Evolutionary conservation across 2,888 invertebrate genomes (phyloP).

Genomic region (Lithophane leautieri): DNA sequence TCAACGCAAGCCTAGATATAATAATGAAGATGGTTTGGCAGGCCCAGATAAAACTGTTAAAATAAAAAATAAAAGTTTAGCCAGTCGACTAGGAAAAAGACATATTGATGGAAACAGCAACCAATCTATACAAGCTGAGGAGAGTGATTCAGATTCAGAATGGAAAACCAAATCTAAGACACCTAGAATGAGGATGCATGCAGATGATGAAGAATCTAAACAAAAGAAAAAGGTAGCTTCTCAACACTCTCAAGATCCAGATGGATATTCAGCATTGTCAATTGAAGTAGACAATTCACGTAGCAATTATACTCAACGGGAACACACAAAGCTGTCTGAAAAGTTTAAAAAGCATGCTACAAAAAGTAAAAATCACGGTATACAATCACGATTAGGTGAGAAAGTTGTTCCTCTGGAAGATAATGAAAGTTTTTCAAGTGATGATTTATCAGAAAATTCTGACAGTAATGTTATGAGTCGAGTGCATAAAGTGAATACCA

Average conservation of each 20-base stretch:
- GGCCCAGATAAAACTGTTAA: constrained; percentile 72
- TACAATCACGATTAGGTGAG: constrained; percentile 83
- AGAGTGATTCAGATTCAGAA: constrained; percentile 88
- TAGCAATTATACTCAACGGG: constrained; percentile 76
- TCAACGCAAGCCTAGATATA: constrained; percentile 78
- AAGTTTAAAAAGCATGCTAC: constrained; percentile 79
- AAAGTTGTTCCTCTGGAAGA: constrained; percentile 75
- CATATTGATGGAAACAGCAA: constrained; percentile 67
- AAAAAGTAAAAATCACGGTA: constrained; percentile 66
- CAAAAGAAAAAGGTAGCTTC: constrained; percentile 76
- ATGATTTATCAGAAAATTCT: constrained; percentile 77
- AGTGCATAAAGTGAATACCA: constrained; percentile 85
- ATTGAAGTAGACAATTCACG: constrained; percentile 84
- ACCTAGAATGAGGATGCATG: constrained; percentile 96
- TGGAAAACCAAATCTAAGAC: constrained; percentile 92
- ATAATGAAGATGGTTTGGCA: constrained; percentile 73
- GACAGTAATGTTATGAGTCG: constrained; percentile 88
- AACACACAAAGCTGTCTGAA: constrained; percentile 80
- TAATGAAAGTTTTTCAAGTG: constrained; percentile 69
- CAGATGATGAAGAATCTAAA: constrained; percentile 95
- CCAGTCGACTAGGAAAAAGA: constrained; percentile 84
- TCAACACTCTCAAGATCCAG: constrained; percentile 70
- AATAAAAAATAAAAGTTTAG: constrained; percentile 82
- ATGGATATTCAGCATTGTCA: constrained; percentile 83
- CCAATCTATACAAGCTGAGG: constrained; percentile 78